These are phyloP conservation scores for Neogale vison DNA, from an alignment of 2,113 vertebrate genomes.

Conservation along the genomic window DNA sequence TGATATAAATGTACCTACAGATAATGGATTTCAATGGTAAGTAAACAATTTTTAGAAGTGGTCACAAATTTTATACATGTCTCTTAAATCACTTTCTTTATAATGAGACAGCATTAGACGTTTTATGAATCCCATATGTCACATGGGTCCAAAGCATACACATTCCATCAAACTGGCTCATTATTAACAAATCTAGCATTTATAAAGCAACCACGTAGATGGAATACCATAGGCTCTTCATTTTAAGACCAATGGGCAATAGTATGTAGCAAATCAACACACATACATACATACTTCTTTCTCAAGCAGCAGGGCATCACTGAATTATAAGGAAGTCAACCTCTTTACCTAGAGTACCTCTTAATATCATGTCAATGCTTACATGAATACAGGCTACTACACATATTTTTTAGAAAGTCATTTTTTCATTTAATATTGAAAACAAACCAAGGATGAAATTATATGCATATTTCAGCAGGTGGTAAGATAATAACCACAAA, in stretches of 20 bases:
- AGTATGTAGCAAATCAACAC: not conserved
- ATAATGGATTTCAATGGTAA: not conserved
- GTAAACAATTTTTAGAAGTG: not conserved
- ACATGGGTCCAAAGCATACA: not conserved
- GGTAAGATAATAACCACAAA: conserved; percentile 59
- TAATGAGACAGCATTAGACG: not conserved
- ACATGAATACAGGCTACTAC: not conserved
- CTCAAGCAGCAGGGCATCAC: not conserved
- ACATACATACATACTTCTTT: not conserved
- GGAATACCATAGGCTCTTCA: not conserved
- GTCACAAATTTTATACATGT: not conserved
- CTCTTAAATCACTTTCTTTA: not conserved
- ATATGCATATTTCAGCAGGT: conserved; percentile 56
- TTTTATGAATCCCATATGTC: not conserved
- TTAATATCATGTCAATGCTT: not conserved
- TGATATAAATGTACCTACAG: not conserved
- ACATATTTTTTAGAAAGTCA: not conserved
- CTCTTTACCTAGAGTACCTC: not conserved
- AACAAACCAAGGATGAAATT: conserved; percentile 38
- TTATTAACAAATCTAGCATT: not conserved
- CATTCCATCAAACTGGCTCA: not conserved
- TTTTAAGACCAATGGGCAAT: not conserved
- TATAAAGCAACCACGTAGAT: not conserved
- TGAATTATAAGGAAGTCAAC: not conserved
- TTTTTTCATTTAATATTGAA: conserved; percentile 46